Evolutionary conservation across 2,113 vertebrate species (phyloP), one percentile per base, ranked within the genome.

Genomic region (Thinocorus orbignyianus): DNA sequence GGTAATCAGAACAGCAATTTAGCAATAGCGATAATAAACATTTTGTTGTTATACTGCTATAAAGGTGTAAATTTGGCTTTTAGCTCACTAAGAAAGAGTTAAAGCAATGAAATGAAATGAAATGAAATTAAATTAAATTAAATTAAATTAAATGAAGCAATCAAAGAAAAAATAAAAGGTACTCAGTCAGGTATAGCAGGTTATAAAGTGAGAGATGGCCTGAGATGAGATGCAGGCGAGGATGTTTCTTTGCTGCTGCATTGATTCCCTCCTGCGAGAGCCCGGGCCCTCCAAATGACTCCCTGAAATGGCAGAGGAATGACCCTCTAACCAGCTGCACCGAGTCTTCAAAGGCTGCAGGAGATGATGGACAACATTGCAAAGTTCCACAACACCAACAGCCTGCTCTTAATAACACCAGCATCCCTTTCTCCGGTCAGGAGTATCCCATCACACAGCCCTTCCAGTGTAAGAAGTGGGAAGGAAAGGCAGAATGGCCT

Each of bases 281-380:
- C 13, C 46, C 31, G 60, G 24, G 33, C 7, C 16, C 20, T 15
- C 28, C 24, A 37, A 30, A 48, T 57, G 18, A 3, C 39, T 57
- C 52, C 51, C n/a, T 25, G 23, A 42, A 41, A 28, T 3, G 46
- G 20, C 12, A 35, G 19, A 33, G 46, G 7, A 0, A 8, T 24
- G 22, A 22, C 26, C 49, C 44, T 42, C 37, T 23, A 17, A 31
- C 41, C 17, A 8, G 33, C 44, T 17, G 17, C 65, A 31, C 51
- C 2, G 1, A 60, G 37, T 7, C 65, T 6, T 4, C 18, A 4
- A 13, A 17, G 23, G 58, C 65, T 30, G 39, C 18, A 6, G 68
- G 44, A 79, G 48, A 52, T 9, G 24, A 35, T 0, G 3, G 35
- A 37, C 8, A 42, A 22, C 15, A 5, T 11, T 3, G 0, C 28